These are phyloP conservation scores for Aelia acuminata DNA, from an alignment of 2,888 invertebrate species.

Conservation along the genomic window DNA sequence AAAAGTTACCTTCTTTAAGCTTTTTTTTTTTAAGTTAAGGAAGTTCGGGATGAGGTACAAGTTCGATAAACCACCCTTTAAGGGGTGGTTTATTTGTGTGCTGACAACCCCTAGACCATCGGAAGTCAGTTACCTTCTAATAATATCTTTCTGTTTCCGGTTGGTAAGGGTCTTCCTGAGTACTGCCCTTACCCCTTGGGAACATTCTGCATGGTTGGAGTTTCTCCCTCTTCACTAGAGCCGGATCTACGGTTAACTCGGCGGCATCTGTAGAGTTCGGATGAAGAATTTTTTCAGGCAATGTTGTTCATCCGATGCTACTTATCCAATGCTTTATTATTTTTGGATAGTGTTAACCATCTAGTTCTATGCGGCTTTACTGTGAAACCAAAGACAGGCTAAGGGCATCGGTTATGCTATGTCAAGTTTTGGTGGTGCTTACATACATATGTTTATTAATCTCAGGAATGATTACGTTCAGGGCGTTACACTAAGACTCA, in stretches of 20 bases:
- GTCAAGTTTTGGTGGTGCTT: no score
- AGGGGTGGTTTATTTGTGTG: background rate
- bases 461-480: no score
- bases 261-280: background rate
- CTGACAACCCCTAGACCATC: background rate
- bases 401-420: no score
- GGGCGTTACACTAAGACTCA: no score
- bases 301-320: background rate
- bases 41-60: background rate
- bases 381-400: background rate
- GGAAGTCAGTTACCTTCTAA: background rate
- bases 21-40: background rate
- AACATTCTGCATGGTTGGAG: background rate
- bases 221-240: background rate
- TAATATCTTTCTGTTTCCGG: background rate
- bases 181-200: background rate
- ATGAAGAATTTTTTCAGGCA: background rate
- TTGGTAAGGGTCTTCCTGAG: background rate
- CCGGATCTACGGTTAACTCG: conserved; percentile 4
- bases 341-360: no score
- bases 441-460: no score
- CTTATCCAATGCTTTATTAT: background rate
- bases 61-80: background rate
- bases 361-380: no score
- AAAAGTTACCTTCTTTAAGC: no score